Conservation (phyloP, 1,140 invertebrate species). For the Drosophila mayri region DNA sequence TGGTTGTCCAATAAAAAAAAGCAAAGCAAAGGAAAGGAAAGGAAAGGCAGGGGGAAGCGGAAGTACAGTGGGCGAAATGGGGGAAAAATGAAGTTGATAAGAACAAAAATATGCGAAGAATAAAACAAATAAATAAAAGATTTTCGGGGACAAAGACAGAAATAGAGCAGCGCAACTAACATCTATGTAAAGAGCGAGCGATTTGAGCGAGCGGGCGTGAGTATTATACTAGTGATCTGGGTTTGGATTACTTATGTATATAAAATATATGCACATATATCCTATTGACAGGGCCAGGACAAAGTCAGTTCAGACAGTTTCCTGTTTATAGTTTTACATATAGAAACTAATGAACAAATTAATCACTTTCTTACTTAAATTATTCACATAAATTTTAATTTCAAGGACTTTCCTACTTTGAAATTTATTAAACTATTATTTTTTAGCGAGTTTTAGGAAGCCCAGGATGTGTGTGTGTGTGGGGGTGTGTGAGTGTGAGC, state of each 20-base stretch:
- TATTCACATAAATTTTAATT: too few relatives aligned
- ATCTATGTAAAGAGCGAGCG: constrained; percentile 53
- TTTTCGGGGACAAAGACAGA: not conserved
- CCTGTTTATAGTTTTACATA: too few relatives aligned
- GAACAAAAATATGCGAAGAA: constrained; percentile 20
- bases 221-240: constrained; percentile 32
- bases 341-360: not conserved
- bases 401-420: not conserved
- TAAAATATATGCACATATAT: not conserved
- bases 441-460: not conserved
- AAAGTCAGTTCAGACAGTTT: too few relatives aligned
- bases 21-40: not conserved
- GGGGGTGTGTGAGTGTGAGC: not conserved
- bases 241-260: constrained; percentile 1
- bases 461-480: not conserved
- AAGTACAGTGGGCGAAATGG: constrained; percentile 2
- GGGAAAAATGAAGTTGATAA: constrained; percentile 17
- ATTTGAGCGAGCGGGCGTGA: constrained; percentile 44
- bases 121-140: not conserved
- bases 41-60: not conserved
- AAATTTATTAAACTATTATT: not conserved
- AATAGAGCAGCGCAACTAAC: constrained; percentile 55
- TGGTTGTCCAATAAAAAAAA: constrained; percentile 21
- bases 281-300: not conserved
- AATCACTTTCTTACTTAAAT: too few relatives aligned